These are phyloP conservation scores for Stegana nigrithorax DNA, from an alignment of 2,888 invertebrate genomes.

Conservation along the genomic window DNA sequence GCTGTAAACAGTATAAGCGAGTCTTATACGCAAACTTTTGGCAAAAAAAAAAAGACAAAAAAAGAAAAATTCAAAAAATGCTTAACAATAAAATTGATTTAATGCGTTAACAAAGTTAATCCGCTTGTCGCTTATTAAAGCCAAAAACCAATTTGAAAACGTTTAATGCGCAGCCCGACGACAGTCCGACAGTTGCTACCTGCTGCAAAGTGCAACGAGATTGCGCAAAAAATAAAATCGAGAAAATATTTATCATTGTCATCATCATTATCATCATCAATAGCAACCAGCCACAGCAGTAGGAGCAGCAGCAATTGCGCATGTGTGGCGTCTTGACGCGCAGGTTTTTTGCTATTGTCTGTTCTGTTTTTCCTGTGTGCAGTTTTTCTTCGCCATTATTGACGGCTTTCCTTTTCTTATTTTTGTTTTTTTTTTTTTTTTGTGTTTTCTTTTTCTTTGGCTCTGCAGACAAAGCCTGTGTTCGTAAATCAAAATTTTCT, in stretches of 20 bases:
- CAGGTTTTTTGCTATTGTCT: background rate
- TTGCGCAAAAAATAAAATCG: background rate
- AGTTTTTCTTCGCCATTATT: slow-evolving; percentile 8
- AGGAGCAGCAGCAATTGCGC: no score
- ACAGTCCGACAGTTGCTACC: background rate
- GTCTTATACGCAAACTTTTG: background rate
- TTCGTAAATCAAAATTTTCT: slow-evolving; percentile 15
- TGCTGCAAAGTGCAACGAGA: background rate
- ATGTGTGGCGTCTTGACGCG: background rate
- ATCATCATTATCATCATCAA: no score
- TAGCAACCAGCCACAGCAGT: no score
- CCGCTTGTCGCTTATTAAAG: slow-evolving; percentile 3
- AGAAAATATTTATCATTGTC: no score
- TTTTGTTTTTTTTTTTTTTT: no score
- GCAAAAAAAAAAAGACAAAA: background rate
- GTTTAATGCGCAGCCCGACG: background rate
- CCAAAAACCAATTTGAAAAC: background rate
- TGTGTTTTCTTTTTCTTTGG: no score
- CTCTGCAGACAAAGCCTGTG: background rate
- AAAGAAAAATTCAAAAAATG: background rate
- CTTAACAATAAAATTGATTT: background rate
- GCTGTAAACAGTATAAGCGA: background rate
- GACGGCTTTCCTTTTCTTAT: no score
- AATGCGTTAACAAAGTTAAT: slow-evolving; percentile 9
- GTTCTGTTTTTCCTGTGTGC: background rate